Percentiles rank a stretch among this genome's conserved stretches.
These are phyloP conservation scores for Heliconius cydno DNA, from an alignment of 2,888 invertebrate genomes.

Conservation along the genomic window DNA sequence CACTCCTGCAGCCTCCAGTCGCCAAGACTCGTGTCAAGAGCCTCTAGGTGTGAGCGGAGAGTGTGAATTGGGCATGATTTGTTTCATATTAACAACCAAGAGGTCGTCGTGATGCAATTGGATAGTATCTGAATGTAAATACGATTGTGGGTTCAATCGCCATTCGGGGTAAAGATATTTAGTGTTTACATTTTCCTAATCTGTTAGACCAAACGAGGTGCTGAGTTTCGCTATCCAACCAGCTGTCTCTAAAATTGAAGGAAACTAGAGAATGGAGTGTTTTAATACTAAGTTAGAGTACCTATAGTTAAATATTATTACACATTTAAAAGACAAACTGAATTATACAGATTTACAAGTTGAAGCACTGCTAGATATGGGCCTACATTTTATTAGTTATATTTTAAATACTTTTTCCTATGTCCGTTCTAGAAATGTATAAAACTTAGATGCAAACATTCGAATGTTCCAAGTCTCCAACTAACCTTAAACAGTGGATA, in stretches of 20 bases:
- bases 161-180: not conserved
- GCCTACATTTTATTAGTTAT: not conserved
- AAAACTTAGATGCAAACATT: not conserved
- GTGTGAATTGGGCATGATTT: too few species aligned
- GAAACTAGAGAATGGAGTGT: not conserved
- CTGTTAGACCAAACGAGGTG: not conserved
- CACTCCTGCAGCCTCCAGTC: too few species aligned
- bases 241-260: too few species aligned
- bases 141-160: not conserved
- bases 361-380: not conserved
- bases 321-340: not conserved
- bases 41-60: too few species aligned
- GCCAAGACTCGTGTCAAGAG: too few species aligned
- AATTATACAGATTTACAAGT: not conserved
- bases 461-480: not conserved
- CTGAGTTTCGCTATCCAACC: not conserved
- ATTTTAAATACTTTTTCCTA: not conserved
- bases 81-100: too few species aligned
- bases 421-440: not conserved
- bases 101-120: too few species aligned
- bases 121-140: not conserved
- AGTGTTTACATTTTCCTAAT: not conserved
- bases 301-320: too few species aligned
- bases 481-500: conserved; percentile 14
- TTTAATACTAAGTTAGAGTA: not conserved